These are phyloP conservation scores for Chiroxiphia lanceolata DNA, from an alignment of 2,797 vertebrate genomes.

Conservation along the genomic window DNA sequence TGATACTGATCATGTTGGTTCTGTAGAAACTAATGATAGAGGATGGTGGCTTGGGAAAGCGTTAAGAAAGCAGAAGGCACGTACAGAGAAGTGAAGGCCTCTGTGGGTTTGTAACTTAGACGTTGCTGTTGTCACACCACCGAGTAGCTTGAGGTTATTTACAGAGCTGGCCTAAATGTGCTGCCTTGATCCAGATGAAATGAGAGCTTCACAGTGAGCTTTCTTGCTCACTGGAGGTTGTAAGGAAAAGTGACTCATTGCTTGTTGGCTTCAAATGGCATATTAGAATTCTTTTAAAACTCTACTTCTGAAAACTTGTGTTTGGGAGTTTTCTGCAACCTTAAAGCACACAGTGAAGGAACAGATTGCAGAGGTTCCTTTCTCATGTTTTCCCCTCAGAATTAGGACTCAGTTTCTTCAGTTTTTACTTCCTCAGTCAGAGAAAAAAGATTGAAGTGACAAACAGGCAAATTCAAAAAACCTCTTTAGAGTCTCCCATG, in stretches of 20 bases:
- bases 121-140: neutral
- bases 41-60: neutral
- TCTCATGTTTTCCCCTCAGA: neutral
- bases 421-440: neutral
- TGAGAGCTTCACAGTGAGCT: neutral
- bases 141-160: neutral
- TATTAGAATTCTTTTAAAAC: neutral
- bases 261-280: neutral
- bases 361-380: neutral
- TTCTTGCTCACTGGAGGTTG: neutral
- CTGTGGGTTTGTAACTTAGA: neutral
- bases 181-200: neutral
- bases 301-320: neutral
- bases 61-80: neutral
- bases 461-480: neutral
- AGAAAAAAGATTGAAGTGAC: neutral
- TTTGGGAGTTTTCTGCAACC: neutral
- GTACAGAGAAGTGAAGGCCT: neutral
- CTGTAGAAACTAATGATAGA: neutral
- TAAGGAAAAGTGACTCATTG: neutral
- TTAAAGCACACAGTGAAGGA: neutral
- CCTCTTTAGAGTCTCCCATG: neutral
- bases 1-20: neutral
- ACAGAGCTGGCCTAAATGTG: neutral
- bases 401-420: neutral